Percentiles rank a stretch among this genome's conserved stretches.
These are phyloP conservation scores for Aphidius gifuensis DNA, from an alignment of 1,140 invertebrate genomes.

Conservation along the genomic window DNA sequence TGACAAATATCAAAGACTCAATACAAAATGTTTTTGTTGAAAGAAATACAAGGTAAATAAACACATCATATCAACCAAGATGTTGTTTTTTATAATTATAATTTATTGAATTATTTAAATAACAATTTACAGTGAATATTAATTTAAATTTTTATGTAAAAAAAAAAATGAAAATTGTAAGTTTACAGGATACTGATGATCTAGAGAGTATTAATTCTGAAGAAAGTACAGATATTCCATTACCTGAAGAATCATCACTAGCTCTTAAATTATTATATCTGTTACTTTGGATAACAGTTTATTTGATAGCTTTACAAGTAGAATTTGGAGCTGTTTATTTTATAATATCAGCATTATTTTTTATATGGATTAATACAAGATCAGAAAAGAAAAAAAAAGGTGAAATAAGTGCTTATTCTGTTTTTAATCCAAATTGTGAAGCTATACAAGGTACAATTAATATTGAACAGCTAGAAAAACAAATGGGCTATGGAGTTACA, in stretches of 20 bases:
- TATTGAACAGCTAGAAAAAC: slow-evolving; percentile 90
- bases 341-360: slow-evolving; percentile 71
- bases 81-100: slow-evolving; percentile 36
- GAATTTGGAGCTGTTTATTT: slow-evolving; percentile 92
- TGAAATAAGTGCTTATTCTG: slow-evolving; percentile 93
- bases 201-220: slow-evolving; percentile 35
- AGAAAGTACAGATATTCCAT: slow-evolving; percentile 32
- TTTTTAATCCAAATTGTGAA: slow-evolving; percentile 93
- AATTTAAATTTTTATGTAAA: slow-evolving; percentile 1
- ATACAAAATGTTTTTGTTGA: slow-evolving; percentile 34
- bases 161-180: slow-evolving; percentile 26
- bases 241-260: slow-evolving; percentile 28
- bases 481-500: slow-evolving; percentile 57
- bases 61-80: slow-evolving; percentile 13
- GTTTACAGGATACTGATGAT: slow-evolving; percentile 39
- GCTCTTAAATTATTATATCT: slow-evolving; percentile 51
- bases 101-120: slow-evolving; percentile 14
- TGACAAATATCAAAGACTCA: slow-evolving; percentile 34
- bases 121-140: slow-evolving; percentile 9
- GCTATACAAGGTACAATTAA: slow-evolving; percentile 90
- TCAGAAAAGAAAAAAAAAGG: slow-evolving; percentile 66
- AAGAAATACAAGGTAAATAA: slow-evolving; percentile 13
- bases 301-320: slow-evolving; percentile 68
- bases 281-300: slow-evolving; percentile 65
- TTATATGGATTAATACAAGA: slow-evolving; percentile 83